Conservation (phyloP, 1,140 invertebrate genomes). For the Vanessa tameamea region DNA sequence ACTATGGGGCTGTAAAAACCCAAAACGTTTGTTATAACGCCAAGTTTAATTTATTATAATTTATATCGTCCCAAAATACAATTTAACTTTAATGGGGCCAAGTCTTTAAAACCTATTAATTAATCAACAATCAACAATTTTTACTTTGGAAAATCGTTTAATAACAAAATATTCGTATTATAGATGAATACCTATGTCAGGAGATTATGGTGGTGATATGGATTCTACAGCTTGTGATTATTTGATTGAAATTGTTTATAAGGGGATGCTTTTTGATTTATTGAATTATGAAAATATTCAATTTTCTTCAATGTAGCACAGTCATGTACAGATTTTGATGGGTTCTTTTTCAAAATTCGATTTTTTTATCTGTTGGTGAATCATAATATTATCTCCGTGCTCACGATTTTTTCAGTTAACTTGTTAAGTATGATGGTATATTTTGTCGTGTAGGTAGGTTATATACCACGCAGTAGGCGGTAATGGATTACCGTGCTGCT, state of each 20-base stretch:
- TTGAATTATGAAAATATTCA: neutral
- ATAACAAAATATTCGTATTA: slow-evolving; percentile 31
- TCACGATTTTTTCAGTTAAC: neutral
- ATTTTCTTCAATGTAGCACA: neutral
- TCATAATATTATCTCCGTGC: neutral
- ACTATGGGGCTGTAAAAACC: slow-evolving; percentile 67
- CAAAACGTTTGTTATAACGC: slow-evolving; percentile 56
- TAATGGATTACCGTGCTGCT: slow-evolving; percentile 8
- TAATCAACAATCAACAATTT: slow-evolving; percentile 58
- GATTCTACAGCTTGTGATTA: slow-evolving; percentile 1
- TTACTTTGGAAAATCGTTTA: slow-evolving; percentile 28
- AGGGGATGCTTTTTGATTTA: neutral
- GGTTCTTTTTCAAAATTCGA: neutral
- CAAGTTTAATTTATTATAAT: slow-evolving; percentile 44
- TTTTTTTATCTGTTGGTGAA: neutral
- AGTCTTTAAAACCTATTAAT: slow-evolving; percentile 70
- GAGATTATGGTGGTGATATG: slow-evolving; percentile 10
- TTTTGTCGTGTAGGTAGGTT: slow-evolving; percentile 5
- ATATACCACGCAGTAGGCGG: neutral
- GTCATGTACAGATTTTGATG: neutral
- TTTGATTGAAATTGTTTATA: neutral
- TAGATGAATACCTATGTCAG: slow-evolving; percentile 23
- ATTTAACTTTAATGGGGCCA: slow-evolving; percentile 66
- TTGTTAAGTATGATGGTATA: neutral
- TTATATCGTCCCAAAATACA: slow-evolving; percentile 68